Base-by-base conservation (phyloP, 1,140 invertebrate species). In the Pinna nobilis region DNA sequence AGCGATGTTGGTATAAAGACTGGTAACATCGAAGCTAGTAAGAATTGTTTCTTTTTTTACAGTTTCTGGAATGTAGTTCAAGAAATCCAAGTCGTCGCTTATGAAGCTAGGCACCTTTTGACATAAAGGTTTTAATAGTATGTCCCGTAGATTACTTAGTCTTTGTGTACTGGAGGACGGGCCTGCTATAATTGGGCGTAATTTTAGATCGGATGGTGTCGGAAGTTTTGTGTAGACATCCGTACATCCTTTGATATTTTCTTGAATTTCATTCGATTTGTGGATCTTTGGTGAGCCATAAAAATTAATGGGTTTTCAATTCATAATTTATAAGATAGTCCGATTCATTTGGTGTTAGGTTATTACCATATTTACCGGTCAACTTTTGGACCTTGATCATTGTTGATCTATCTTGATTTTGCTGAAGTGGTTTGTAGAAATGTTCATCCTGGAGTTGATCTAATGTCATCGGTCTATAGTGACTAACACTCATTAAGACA, bases 41-140 rank as follows among this genome's bases (percentile, higher is more conserved):
- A 69, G 39, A 15, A 44, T 28, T 28, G 66, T 32, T 32, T 69
- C 32, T 39, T 18, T 49, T 51, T 55, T 13, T 11, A 49, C 28
- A 33, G 39, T 60, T 15, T 3, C 11, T 9, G 39, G 67, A 13
- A 70, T 70, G 25, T 60, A 32, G 7, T 60, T 44, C 37, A 59
- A 32, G 18, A 55, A 68, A 28, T 41, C 32, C 7, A 50, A 23
- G 28, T 68, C 50, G 15, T 37, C 51, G 11, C 32, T 18, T 5
- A 41, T 41, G 18, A 39, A 55, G 23, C 63, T 37, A 15, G 30
- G 60, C n/a, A 50, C 50, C 25, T 15, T 39, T n/a, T 49, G 28
- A 70, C 53, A 70, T 49, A 70, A 13, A 20, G n/a, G 39, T 61
- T 70, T 70, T 9, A 61, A 41, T 13, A 70, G 32, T 30, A 70